Evolutionary conservation across 2,888 invertebrate species (phyloP), one percentile per base, ranked within the genome.

Genomic region (Gerris lacustris): DNA sequence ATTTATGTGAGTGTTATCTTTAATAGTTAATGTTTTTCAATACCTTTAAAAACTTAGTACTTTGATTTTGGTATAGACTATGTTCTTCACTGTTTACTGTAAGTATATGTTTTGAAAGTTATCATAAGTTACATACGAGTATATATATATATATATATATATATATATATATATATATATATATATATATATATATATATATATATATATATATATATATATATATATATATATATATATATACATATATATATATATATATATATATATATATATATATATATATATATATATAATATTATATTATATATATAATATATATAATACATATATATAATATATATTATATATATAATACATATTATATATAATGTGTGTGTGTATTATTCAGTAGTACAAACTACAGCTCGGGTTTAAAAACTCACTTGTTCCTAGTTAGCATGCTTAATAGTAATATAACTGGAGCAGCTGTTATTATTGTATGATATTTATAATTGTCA

Each of bases 161-260:
- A 45, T 67, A 66, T 55, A 69, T 72, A 69, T 72, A 70, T 72
- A 67, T 71, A 72, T 64, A 72, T 69, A 70, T 67, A 70, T 70
- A 63, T 70, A 71, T 73, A 63, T 72, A 70, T 45, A 67, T 70
- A 69, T 67, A 17, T 67, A 67, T 70, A 70, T 70, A 67, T 45
- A 62, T 45, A 64, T n/a, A 44, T 63, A 70, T 62, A 70, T 63
- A 62, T 67, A 70, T 64, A 17, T 66, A 71, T 44, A 71, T 68
- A 47, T 47, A 47, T 7, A 47, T 47, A 47, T 47, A 47, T 47
- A 47, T 7, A 47, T 47, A 47, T 47, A 47, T n/a, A 47, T 47
- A 47, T 47, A 47, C 11, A 47, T 47, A 47, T 47, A 47, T 7
- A 47, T 47, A 7, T 7, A 7, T 7, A 7, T 7, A 47, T 47